A percentile compares a stretch with the other conserved stretches of the same genome.
These are phyloP conservation scores for Sebastes jordani DNA, from an alignment of 2,797 vertebrate species.

Conservation along the genomic window DNA sequence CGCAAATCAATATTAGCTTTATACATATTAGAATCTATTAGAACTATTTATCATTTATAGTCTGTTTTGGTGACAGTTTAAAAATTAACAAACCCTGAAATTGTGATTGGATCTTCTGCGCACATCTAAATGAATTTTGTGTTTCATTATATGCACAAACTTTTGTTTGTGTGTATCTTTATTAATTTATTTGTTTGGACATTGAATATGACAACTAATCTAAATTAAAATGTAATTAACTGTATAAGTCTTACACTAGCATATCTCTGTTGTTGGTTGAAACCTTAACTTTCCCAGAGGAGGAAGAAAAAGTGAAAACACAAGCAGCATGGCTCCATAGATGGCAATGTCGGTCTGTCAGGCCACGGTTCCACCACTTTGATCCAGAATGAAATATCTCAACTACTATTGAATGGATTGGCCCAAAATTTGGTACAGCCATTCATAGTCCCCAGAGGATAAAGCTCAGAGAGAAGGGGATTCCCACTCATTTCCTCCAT, in stretches of 20 bases:
- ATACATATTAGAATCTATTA: not conserved
- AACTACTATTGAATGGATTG: not conserved
- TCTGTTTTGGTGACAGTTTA: not conserved
- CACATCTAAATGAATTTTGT: not conserved
- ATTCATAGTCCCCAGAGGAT: no score
- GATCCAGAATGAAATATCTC: not conserved
- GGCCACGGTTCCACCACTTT: not conserved
- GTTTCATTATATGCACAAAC: not conserved
- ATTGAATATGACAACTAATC: not conserved
- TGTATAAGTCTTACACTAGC: no score
- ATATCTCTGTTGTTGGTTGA: no score
- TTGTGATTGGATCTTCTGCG: not conserved
- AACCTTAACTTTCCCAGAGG: no score
- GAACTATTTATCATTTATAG: not conserved
- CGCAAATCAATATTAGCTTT: not conserved
- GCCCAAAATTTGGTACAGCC: no score
- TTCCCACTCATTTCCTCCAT: no score
- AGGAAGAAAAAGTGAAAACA: not conserved
- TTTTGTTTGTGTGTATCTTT: not conserved
- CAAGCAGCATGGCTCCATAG: not conserved
- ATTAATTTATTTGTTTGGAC: not conserved
- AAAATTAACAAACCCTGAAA: not conserved
- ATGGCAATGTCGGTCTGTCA: not conserved
- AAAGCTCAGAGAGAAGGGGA: accelerated
- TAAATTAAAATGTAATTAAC: no score